These are phyloP conservation scores for Salarias fasciatus DNA, from an alignment of 2,797 vertebrate species.

Conservation along the genomic window DNA sequence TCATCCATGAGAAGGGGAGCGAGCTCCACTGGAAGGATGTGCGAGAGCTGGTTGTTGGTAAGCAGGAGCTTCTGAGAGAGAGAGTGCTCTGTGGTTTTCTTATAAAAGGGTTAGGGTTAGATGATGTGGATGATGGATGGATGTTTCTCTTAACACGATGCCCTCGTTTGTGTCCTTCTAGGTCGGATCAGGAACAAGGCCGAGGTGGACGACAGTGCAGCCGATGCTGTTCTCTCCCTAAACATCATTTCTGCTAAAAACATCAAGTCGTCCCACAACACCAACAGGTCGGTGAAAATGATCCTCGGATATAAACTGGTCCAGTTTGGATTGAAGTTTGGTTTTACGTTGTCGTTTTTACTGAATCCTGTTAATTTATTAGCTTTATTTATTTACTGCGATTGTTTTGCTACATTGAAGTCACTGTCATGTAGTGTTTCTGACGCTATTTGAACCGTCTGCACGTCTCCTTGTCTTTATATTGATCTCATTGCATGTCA, in stretches of 20 bases:
- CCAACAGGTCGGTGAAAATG: conserved; percentile 85
- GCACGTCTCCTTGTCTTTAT: conserved; percentile 17
- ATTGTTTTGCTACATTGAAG: not conserved
- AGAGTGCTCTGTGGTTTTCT: no score
- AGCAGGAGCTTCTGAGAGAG: conserved; percentile 70
- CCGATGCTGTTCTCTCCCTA: conserved; percentile 93
- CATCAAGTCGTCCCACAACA: conserved; percentile 94
- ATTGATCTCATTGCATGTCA: conserved; percentile 56
- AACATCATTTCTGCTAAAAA: conserved; percentile 99
- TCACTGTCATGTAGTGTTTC: not conserved
- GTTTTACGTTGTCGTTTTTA: not conserved
- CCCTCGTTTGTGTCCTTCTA: conserved; percentile 56
- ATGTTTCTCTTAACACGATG: conserved; percentile 2
- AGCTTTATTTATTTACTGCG: not conserved
- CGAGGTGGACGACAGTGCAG: conserved; percentile 91
- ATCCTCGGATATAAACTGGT: not conserved
- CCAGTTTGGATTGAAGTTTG: not conserved
- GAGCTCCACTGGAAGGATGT: conserved; percentile 99
- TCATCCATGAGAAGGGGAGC: conserved; percentile 96
- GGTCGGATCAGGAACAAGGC: conserved; percentile 95
- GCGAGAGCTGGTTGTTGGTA: conserved; percentile 95
- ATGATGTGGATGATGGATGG: conserved; percentile 3
- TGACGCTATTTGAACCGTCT: not conserved
- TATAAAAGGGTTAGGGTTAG: no score
- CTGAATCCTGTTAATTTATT: not conserved